These are phyloP conservation scores for Channa argus DNA, from an alignment of 2,113 vertebrate species.

Conservation along the genomic window DNA sequence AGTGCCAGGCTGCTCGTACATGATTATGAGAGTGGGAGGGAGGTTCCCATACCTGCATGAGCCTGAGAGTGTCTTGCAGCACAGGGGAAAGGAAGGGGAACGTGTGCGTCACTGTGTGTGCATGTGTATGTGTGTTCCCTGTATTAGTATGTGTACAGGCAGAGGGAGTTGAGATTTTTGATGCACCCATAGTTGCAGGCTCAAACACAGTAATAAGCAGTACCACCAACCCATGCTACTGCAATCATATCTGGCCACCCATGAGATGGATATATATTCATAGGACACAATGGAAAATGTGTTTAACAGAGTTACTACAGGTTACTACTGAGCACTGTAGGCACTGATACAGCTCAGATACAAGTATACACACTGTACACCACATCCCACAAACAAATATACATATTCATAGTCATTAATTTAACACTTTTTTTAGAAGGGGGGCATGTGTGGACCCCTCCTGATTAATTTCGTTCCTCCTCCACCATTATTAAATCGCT, in stretches of 20 bases:
- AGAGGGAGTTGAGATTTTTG: conserved; percentile 37
- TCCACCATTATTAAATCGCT: conserved; percentile 86
- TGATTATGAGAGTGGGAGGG: conserved; percentile 93
- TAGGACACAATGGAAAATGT: conserved; percentile 24
- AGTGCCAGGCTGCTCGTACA: conserved; percentile 92
- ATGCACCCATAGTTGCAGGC: conserved; percentile 35
- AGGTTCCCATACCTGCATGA: conserved; percentile 75
- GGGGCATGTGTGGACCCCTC: conserved; percentile 65
- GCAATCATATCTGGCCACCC: conserved; percentile 52
- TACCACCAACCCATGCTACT: conserved; percentile 24
- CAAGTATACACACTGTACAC: conserved; percentile 18
- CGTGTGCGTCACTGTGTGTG: conserved; percentile 36
- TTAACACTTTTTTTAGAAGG: conserved; percentile 74
- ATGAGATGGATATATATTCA: conserved; percentile 51
- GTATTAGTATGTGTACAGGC: conserved; percentile 4
- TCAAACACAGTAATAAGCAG: conserved; percentile 54
- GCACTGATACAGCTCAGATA: conserved; percentile 31
- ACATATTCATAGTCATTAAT: conserved; percentile 86
- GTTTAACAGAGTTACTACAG: conserved; percentile 21
- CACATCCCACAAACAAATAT: conserved; percentile 80
- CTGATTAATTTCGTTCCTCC: conserved; percentile 85
- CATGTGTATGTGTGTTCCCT: conserved; percentile 11
- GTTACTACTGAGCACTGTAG: conserved; percentile 10
- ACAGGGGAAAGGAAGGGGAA: conserved; percentile 72
- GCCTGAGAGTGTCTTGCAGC: conserved; percentile 25